Evolutionary conservation across 1,140 invertebrate species (phyloP), one percentile per base, ranked within the genome.

Genomic region (Drosophila bocki): DNA sequence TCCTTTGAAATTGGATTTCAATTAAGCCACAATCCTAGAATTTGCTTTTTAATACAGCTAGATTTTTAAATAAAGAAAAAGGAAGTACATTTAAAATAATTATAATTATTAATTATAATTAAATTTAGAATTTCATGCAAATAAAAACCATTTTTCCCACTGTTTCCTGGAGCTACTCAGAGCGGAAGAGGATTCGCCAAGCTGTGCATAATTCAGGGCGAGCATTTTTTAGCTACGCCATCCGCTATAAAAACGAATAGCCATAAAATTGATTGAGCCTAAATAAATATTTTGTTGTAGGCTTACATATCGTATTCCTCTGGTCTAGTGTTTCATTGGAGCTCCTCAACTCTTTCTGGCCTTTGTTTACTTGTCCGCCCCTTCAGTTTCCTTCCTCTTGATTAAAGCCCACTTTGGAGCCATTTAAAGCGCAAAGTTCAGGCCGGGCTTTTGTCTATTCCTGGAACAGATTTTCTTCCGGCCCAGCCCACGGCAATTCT

Each of bases 251-350:
- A 91, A 87, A 67, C 48, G 68, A 69, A 80, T 74, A 71, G 86
- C 71, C 72, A 82, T 91, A 85, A 91, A 90, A 90, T 91, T 90
- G 86, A 91, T 91, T 91, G 76, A 51, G 76, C 79, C 76, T 72
- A 86, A 85, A 85, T 80, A 82, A 90, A 90, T 81, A 74, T 80
- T 77, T 75, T 74, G 53, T 75, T 77, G 58, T 65, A 71, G 60
- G 32, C 44, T 71, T 70, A 71, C 61, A 61, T 69, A 50, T 58
- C 50, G 42, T 32, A 44, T 51, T 19, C 17, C 22, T 11, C 8
- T n/a, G 35, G 26, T 65, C 47, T 69, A 42, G 60, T 39, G 39
- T 65, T 70, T 65, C 44, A 42, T 37, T 37, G 13, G 15, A 29
- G 22, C 22, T 50, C 32, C 42, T 44, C 33, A 78, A 81, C 69